These are phyloP conservation scores for Thymelicus lineola DNA, from an alignment of 2,888 invertebrate species.

Conservation along the genomic window DNA sequence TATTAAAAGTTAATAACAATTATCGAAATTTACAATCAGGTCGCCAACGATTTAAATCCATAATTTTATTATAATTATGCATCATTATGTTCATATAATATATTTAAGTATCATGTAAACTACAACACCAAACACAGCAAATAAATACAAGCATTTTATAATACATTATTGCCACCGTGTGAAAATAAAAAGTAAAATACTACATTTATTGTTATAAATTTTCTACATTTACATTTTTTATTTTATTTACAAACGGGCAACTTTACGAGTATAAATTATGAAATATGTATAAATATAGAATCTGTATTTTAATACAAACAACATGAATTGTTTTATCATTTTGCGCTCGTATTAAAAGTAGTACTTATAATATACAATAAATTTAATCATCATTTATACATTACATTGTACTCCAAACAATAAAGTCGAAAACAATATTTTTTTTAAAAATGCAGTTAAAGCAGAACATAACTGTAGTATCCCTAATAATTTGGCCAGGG, in stretches of 20 bases:
- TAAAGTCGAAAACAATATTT: background rate
- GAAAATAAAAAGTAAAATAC: constrained; percentile 47
- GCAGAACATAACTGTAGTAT: no score
- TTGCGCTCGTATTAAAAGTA: constrained; percentile 16
- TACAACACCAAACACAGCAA: constrained; percentile 81
- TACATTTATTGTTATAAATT: constrained; percentile 33
- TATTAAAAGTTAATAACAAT: constrained; percentile 1
- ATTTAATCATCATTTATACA: constrained; percentile 31
- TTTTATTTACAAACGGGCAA: constrained; percentile 51
- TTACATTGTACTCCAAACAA: constrained; percentile 35
- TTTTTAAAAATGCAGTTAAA: no score
- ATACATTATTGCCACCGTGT: constrained; percentile 64
- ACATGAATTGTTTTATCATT: constrained; percentile 34
- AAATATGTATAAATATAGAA: constrained; percentile 62
- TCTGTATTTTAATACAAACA: constrained; percentile 52
- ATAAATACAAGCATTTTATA: constrained; percentile 62
- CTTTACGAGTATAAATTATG: constrained; percentile 47
- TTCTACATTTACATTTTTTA: constrained; percentile 42
- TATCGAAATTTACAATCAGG: constrained; percentile 58
- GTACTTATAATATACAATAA: constrained; percentile 10
- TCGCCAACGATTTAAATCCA: constrained; percentile 51
- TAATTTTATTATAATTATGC: background rate
- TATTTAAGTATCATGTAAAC: constrained; percentile 43
- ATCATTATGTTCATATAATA: no score
- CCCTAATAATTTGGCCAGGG: no score